Evolutionary conservation across 2,888 invertebrate species (phyloP).

Genomic region (Linnaemya tessellans): DNA sequence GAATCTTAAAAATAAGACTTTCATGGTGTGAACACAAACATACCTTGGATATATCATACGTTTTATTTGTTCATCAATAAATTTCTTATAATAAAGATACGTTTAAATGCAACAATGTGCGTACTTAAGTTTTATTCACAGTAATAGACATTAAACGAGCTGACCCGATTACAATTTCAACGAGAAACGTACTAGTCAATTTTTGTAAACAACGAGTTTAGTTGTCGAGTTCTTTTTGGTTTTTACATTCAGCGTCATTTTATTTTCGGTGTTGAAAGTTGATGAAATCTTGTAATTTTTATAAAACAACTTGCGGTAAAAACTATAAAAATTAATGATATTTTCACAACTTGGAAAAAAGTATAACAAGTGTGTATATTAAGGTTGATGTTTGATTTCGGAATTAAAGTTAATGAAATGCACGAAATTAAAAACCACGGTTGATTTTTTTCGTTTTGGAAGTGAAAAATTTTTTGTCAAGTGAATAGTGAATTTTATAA

Average conservation of each 20-base stretch:
- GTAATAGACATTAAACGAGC: constrained; percentile 31
- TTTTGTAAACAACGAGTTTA: constrained; percentile 55
- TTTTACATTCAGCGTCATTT: constrained; percentile 72
- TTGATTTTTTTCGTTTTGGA: constrained; percentile 16
- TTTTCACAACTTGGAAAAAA: constrained; percentile 1
- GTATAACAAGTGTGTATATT: background rate
- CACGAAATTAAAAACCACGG: constrained; percentile 6
- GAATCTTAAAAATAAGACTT: too few species aligned
- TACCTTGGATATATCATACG: too few species aligned
- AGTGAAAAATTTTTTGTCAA: constrained; percentile 49
- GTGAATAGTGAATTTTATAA: constrained; percentile 50
- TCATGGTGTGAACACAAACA: too few species aligned
- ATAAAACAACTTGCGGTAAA: constrained; percentile 62
- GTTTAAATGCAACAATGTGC: constrained; percentile 38
- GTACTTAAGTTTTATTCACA: constrained; percentile 43
- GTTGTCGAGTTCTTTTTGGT: constrained; percentile 63
- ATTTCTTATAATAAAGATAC: too few species aligned
- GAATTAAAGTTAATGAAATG: constrained; percentile 14
- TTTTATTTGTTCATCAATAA: too few species aligned
- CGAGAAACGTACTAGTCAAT: constrained; percentile 45
- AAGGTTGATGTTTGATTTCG: constrained; percentile 30
- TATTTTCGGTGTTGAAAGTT: constrained; percentile 72
- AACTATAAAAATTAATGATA: constrained; percentile 31
- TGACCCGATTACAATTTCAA: constrained; percentile 60
- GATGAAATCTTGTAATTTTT: constrained; percentile 69